Evolutionary conservation across 2,888 invertebrate species (phyloP).

Genomic region (Zootermopsis nevadensis): DNA sequence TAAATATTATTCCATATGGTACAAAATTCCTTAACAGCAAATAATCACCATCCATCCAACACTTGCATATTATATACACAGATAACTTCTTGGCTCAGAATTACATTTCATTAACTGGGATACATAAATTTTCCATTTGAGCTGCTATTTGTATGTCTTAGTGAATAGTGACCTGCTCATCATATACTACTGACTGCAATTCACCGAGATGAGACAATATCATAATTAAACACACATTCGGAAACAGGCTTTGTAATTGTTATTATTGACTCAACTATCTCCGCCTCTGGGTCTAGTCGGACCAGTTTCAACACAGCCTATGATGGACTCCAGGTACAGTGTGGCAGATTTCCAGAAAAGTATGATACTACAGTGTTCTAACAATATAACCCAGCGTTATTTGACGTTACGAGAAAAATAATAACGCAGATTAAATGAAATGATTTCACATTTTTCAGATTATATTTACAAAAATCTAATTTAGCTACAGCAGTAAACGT

Average conservation of each 20-base stretch:
- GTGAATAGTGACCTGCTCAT: not conserved
- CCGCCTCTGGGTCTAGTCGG: not conserved
- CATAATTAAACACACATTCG: slow-evolving; percentile 2
- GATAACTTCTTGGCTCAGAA: too few relatives aligned
- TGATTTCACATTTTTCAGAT: too few relatives aligned
- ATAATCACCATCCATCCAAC: too few relatives aligned
- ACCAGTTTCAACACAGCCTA: not conserved
- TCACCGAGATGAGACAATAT: not conserved
- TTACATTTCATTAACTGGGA: too few relatives aligned
- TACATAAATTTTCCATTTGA: not conserved
- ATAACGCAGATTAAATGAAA: too few relatives aligned
- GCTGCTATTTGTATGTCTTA: not conserved
- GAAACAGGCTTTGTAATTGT: not conserved
- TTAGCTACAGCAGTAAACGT: too few relatives aligned
- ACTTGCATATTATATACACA: too few relatives aligned
- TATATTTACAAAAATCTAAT: too few relatives aligned
- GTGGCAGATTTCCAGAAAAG: too few relatives aligned
- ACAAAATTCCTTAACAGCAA: not conserved
- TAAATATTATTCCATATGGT: not conserved
- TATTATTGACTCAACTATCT: not conserved
- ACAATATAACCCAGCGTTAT: too few relatives aligned
- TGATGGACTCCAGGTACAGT: not conserved
- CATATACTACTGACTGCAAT: not conserved
- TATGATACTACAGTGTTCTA: too few relatives aligned
- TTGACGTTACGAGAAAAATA: too few relatives aligned